Evolutionary conservation across 2,113 vertebrate species (phyloP), one percentile per base, ranked within the genome.

Genomic region (Typhlomys cinereus): DNA sequence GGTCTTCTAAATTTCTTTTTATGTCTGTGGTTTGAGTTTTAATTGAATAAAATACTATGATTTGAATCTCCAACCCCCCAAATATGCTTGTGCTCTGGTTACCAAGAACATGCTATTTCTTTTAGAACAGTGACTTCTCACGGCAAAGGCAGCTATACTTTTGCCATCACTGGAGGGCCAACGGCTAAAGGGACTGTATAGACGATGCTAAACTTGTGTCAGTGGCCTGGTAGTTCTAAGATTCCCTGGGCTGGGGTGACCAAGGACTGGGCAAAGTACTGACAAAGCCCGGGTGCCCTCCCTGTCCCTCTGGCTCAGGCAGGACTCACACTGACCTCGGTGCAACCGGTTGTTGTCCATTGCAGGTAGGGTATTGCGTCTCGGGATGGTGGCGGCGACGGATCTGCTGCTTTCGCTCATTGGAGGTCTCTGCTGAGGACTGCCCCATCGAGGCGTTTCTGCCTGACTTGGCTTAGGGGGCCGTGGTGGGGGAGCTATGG

Each of bases 261-360:
- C 31, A 23, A 14, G 11, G 34, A 29, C n/a, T 2, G 0, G n/a
- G 12, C 36, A n/a, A 61, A 81, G 34, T 27, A 15, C 70, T 0
- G 54, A 44, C 83, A 90, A 25, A 20, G 74, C 89, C 41, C 0
- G 0, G 5, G 11, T 27, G 1, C 1, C 29, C 50, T n/a, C 5
- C 7, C 10, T 18, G 7, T 5, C 31, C 52, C 82, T 78, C 54
- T 13, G 34, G 13, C 73, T 12, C n/a, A 29, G n/a, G 20, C 0
- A 12, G 21, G 67, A 29, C 39, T 13, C 1, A 11, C 3, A 89
- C 95, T 86, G 98, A 99, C 99, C 99, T 99, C 99, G 97, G 95
- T 99, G 99, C 74, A 99, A 98, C 69, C 98, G 98, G 97, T 99
- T 98, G 98, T 99, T 99, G 98, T 99, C 99, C 90, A 99, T 98